phyloP scores from a whole-genome alignment of 2,797 vertebrate genomes.

The Gambelia wislizenii region DNA sequence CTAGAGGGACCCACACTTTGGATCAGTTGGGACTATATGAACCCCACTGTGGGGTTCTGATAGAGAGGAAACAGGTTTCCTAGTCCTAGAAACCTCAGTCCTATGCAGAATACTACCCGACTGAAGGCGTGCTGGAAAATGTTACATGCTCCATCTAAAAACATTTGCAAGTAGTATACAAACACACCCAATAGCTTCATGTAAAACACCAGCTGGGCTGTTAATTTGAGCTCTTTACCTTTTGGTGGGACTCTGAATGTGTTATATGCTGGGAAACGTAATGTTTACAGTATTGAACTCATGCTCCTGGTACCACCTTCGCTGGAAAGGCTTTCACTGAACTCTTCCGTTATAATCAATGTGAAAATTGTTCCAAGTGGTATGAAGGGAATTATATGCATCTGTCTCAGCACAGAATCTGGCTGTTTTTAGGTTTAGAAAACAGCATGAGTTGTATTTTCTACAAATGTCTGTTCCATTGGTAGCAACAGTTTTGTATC shows the following conservation, averaged over 20 bases:
- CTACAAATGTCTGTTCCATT: not conserved
- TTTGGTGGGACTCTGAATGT: not conserved
- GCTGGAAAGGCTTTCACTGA: not conserved
- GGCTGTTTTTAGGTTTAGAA: not conserved
- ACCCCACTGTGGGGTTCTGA: not conserved
- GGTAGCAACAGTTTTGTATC: too few relatives aligned
- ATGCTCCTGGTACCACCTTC: not conserved
- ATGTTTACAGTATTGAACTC: not conserved
- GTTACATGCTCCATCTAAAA: not conserved
- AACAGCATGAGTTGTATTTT: not conserved
- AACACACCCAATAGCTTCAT: not conserved
- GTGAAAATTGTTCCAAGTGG: not conserved
- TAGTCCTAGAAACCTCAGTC: not conserved
- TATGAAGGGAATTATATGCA: not conserved
- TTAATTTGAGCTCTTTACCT: not conserved
- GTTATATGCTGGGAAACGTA: not conserved
- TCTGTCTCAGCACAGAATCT: too few relatives aligned
- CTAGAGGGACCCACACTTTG: not conserved
- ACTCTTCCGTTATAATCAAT: not conserved
- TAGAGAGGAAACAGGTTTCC: not conserved
- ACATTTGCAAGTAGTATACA: too few relatives aligned
- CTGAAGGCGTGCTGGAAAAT: not conserved
- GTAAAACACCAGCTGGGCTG: not conserved
- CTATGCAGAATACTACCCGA: too few relatives aligned
- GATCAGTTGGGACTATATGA: not conserved